These are phyloP conservation scores for Pteropus alecto DNA, from an alignment of 2,113 vertebrate genomes.

Conservation along the genomic window DNA sequence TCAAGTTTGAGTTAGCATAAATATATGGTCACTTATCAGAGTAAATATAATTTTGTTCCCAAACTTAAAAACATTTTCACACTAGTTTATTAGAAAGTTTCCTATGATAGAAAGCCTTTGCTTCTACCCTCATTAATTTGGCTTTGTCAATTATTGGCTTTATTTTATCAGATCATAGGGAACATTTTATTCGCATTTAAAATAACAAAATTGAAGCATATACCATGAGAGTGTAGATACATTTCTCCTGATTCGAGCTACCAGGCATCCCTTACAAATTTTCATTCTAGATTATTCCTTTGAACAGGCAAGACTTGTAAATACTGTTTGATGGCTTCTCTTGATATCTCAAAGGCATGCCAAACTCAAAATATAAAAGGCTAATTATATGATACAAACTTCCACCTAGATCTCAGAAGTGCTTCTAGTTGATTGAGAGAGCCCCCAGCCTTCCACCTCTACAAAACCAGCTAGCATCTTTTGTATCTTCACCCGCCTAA, in stretches of 20 bases:
- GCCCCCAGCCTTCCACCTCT: not conserved
- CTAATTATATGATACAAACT: not conserved
- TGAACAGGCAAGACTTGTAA: not conserved
- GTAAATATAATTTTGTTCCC: not conserved
- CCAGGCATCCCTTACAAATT: not conserved
- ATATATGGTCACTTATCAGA: not conserved
- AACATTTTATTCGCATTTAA: not conserved
- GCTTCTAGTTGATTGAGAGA: not conserved
- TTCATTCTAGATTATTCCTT: not conserved
- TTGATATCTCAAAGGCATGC: not conserved
- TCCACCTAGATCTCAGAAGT: not conserved
- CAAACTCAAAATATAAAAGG: not conserved
- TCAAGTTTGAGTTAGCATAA: not conserved
- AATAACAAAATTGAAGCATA: not conserved
- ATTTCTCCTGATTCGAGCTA: not conserved
- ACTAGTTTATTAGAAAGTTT: not conserved
- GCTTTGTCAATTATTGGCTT: not conserved
- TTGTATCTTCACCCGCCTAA: not conserved
- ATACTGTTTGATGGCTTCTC: not conserved
- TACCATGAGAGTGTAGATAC: not conserved
- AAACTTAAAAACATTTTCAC: not conserved
- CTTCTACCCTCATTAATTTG: not conserved
- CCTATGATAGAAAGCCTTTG: not conserved
- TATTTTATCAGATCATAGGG: not conserved
- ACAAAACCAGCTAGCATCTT: not conserved